phyloP scores from a whole-genome alignment of 2,888 invertebrate species.

The Hymenopus coronatus region DNA sequence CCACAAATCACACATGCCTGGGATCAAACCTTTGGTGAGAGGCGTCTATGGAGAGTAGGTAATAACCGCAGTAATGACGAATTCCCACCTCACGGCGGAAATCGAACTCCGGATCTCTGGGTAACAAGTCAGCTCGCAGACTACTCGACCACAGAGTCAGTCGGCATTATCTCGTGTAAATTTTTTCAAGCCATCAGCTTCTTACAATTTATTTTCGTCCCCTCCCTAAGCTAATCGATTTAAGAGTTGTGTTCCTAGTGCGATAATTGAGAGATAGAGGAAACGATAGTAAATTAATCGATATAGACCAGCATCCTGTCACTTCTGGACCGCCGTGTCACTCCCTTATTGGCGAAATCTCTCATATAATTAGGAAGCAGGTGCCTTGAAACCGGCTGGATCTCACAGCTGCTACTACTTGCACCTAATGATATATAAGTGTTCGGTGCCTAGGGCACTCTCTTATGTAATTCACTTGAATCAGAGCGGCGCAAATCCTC shows the following conservation, averaged over 20 bases:
- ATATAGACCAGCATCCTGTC: not conserved
- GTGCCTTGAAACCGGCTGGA: not conserved
- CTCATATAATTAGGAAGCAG: not conserved
- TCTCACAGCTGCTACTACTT: not conserved
- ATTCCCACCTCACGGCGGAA: too few relatives aligned
- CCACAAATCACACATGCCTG: too few relatives aligned
- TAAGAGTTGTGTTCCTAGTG: not conserved
- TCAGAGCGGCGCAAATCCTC: not conserved
- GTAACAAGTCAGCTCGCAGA: too few relatives aligned
- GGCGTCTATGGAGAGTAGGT: too few relatives aligned
- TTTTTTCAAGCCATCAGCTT: too few relatives aligned
- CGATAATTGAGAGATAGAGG: not conserved
- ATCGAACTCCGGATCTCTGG: too few relatives aligned
- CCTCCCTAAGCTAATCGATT: not conserved
- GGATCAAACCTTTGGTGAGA: too few relatives aligned
- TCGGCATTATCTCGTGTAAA: too few relatives aligned
- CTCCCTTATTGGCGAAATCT: not conserved
- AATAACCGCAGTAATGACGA: too few relatives aligned
- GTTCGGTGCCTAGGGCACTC: not conserved
- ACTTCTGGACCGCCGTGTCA: not conserved
- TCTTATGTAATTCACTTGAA: not conserved
- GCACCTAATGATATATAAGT: not conserved
- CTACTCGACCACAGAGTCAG: too few relatives aligned
- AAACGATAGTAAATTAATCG: not conserved
- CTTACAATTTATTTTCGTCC: not conserved